A percentile compares a stretch with the other conserved stretches of the same genome.
These are phyloP conservation scores for Prolemur simus DNA, from an alignment of 2,113 vertebrate species.

Conservation along the genomic window DNA sequence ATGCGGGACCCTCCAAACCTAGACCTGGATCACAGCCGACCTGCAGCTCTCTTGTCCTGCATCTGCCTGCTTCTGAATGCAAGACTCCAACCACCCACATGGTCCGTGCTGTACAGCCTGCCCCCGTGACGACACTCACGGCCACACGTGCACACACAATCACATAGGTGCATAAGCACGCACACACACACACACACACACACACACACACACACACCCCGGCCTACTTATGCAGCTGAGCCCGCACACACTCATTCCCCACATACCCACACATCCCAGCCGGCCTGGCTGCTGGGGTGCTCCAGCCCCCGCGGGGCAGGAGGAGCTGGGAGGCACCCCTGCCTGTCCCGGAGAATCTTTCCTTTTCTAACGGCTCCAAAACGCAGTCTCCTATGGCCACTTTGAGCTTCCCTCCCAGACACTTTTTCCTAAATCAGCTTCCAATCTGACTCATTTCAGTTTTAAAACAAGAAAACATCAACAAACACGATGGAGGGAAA, in stretches of 20 bases:
- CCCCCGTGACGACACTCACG: too few relatives aligned
- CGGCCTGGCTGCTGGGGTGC: neutral
- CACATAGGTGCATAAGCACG: neutral
- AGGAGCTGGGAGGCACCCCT: neutral
- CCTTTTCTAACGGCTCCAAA: constrained; percentile 34
- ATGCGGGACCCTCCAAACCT: neutral
- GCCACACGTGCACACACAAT: neutral
- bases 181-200: fast-evolving
- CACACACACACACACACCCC: neutral
- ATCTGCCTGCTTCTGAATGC: neutral
- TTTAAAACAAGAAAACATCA: constrained; percentile 85
- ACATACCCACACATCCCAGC: neutral
- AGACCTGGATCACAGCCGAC: neutral
- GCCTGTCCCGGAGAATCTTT: neutral
- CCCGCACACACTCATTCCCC: neutral
- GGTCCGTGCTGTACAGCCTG: fast-evolving
- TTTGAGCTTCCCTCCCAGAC: constrained; percentile 75
- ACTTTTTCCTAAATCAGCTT: constrained; percentile 81
- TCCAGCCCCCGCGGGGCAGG: neutral
- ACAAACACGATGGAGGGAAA: constrained; percentile 82
- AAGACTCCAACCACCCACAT: neutral
- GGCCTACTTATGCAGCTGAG: neutral
- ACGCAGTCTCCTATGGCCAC: constrained; percentile 63
- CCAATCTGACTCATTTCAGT: constrained; percentile 82
- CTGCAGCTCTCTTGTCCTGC: neutral